Evolutionary conservation across 2,888 invertebrate genomes (phyloP).

Genomic region (Sinelater perroti): DNA sequence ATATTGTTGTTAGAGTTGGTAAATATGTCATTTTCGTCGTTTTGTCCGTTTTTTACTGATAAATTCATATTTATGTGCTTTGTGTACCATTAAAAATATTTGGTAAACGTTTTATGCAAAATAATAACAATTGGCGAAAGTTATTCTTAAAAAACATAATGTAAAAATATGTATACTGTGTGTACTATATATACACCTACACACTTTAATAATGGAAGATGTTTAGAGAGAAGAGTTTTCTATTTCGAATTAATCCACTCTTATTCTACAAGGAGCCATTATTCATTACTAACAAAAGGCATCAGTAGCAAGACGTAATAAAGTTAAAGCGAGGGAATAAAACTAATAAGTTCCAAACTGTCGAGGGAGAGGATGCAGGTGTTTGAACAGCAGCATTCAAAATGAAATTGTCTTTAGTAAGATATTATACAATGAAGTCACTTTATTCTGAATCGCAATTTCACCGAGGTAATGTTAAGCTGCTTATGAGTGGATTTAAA

Average conservation of each 20-base stretch:
- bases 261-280: slow-evolving; percentile 34
- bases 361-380: slow-evolving; percentile 45
- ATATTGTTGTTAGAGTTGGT: no score
- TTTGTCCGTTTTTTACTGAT: no score
- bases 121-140: no score
- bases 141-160: no score
- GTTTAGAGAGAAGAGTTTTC: slow-evolving; percentile 28
- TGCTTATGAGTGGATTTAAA: slow-evolving; percentile 50
- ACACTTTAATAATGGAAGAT: slow-evolving; percentile 22
- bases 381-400: slow-evolving; percentile 51
- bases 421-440: slow-evolving; percentile 57
- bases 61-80: no score
- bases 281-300: slow-evolving; percentile 39
- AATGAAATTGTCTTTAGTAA: slow-evolving; percentile 53
- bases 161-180: no score
- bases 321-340: slow-evolving; percentile 45
- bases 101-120: no score
- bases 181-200: no score
- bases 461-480: slow-evolving; percentile 54
- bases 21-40: no score
- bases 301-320: slow-evolving; percentile 41
- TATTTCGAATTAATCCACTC: slow-evolving; percentile 30
- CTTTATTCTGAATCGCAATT: slow-evolving; percentile 56
- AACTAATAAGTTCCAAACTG: slow-evolving; percentile 46
- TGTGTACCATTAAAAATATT: no score